Evolutionary conservation across 2,797 vertebrate species (phyloP).

Genomic region (Gallirallus australis): DNA sequence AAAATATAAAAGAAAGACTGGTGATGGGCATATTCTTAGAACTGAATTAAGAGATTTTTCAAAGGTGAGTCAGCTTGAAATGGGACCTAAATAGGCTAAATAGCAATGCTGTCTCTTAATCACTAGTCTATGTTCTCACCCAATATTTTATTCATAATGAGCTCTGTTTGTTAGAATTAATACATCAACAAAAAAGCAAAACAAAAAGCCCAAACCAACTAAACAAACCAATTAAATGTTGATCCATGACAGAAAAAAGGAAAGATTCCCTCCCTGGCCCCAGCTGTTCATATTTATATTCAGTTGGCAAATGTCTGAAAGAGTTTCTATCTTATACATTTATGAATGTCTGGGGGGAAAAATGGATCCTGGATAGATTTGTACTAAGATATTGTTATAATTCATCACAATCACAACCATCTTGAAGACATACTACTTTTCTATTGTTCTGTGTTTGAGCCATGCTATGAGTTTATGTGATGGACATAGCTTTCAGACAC

Average conservation of each 20-base stretch:
- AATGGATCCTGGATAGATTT: conserved; percentile 6
- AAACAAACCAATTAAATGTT: conserved; percentile 38
- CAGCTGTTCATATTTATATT: conserved; percentile 65
- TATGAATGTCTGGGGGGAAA: background rate
- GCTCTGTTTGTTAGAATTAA: conserved; percentile 11
- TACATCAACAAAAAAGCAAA: conserved; percentile 24
- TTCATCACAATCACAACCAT: background rate
- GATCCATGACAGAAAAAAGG: background rate
- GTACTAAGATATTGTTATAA: conserved; percentile 8
- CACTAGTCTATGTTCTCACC: background rate
- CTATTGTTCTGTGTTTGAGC: background rate
- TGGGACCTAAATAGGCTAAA: background rate
- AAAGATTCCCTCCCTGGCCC: background rate
- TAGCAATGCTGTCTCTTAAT: background rate
- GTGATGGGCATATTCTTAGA: background rate
- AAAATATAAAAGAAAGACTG: background rate
- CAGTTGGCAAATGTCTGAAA: conserved; percentile 56
- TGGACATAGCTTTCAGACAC: background rate
- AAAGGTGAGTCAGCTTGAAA: background rate
- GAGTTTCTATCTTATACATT: conserved; percentile 39
- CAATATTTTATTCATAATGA: background rate
- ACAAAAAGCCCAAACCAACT: background rate
- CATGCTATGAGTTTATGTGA: background rate
- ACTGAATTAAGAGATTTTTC: background rate
- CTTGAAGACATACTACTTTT: background rate